These are phyloP conservation scores for Siphamia tubifer DNA, from an alignment of 2,113 vertebrate species.

Conservation along the genomic window DNA sequence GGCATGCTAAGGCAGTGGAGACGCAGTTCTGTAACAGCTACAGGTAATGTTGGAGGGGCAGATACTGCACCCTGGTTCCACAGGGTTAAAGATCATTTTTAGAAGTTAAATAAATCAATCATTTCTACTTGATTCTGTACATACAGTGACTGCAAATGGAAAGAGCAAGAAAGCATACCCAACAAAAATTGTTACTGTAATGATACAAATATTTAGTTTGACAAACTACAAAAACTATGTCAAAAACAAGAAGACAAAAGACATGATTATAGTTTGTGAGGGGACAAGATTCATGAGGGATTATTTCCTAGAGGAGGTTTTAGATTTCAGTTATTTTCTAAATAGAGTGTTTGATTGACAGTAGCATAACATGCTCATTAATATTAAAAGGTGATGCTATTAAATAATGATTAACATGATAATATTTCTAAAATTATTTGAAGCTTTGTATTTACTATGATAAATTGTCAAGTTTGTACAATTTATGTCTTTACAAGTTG, in stretches of 20 bases:
- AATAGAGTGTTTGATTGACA: conserved; percentile 17
- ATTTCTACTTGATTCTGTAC: background rate
- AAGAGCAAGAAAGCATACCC: background rate
- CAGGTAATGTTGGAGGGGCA: background rate
- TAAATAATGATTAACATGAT: background rate
- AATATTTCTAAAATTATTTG: background rate
- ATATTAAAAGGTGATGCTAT: background rate
- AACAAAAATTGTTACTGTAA: background rate
- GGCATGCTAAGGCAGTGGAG: conserved; percentile 26
- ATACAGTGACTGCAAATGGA: background rate
- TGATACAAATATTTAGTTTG: background rate
- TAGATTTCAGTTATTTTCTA: too few relatives aligned
- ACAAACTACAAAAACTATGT: too few relatives aligned
- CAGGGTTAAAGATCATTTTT: background rate
- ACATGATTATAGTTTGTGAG: background rate
- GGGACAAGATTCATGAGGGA: background rate
- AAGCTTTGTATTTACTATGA: background rate
- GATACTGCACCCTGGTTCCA: background rate
- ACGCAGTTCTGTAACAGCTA: background rate
- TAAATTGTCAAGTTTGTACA: background rate
- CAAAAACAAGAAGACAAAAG: background rate
- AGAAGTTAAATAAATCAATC: too few relatives aligned
- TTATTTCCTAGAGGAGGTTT: background rate
- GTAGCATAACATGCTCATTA: background rate
- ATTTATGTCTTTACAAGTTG: background rate